These are phyloP conservation scores for Melanostigma gelatinosum DNA, from an alignment of 2,113 vertebrate species.

Conservation along the genomic window DNA sequence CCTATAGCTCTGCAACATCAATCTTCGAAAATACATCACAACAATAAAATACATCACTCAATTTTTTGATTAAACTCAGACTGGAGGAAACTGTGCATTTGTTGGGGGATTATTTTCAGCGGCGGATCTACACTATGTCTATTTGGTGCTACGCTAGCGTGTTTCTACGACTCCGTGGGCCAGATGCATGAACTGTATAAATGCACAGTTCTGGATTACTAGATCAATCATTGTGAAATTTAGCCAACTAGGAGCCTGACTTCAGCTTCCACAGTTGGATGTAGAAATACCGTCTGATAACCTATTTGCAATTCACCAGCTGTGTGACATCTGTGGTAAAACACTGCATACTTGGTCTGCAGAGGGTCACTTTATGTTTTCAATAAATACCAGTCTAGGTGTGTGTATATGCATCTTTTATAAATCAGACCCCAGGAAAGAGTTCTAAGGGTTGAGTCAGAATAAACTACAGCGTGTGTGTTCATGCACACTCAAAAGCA, in stretches of 20 bases:
- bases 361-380: neutral
- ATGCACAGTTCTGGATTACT: neutral
- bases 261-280: too few species aligned
- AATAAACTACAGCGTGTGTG: too few species aligned
- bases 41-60: neutral
- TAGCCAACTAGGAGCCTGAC: neutral
- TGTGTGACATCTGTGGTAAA: neutral
- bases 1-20: neutral
- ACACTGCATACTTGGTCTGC: too few species aligned
- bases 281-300: too few species aligned
- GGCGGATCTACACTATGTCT: neutral
- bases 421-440: neutral
- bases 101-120: neutral
- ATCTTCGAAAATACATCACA: neutral
- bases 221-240: neutral
- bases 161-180: neutral
- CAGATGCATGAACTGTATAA: neutral
- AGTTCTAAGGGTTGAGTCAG: too few species aligned
- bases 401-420: neutral
- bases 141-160: neutral
- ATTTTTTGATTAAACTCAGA: neutral
- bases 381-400: neutral
- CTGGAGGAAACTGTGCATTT: neutral
- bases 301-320: neutral
- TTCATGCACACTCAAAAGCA: neutral